These are phyloP conservation scores for Abramis brama DNA, from an alignment of 2,113 vertebrate species.

Conservation along the genomic window DNA sequence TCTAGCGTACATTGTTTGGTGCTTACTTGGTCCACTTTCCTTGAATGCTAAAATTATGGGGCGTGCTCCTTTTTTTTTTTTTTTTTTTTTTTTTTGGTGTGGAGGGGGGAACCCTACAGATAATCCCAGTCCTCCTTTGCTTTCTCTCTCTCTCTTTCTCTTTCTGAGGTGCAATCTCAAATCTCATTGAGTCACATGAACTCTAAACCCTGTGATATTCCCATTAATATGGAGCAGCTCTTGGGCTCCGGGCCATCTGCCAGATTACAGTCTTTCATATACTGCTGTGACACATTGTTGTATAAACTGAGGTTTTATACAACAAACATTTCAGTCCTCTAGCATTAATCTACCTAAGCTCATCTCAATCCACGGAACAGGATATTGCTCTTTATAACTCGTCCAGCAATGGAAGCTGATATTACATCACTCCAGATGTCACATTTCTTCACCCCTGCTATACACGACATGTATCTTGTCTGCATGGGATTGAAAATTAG, in stretches of 20 bases:
- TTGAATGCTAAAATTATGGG: constrained; percentile 67
- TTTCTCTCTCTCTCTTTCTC: constrained; percentile 19
- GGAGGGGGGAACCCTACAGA: constrained; percentile 46
- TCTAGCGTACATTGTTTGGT: constrained; percentile 71
- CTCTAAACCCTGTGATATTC: constrained; percentile 60
- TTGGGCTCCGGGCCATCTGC: constrained; percentile 71
- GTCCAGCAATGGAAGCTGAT: constrained; percentile 63
- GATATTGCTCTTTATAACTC: constrained; percentile 80
- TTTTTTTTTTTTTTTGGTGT: not conserved
- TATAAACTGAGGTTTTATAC: constrained; percentile 78
- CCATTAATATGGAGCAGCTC: constrained; percentile 65
- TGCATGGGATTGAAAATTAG: constrained; percentile 62
- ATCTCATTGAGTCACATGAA: constrained; percentile 71
- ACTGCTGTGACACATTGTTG: constrained; percentile 74
- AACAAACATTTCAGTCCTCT: constrained; percentile 75
- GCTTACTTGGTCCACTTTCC: constrained; percentile 68
- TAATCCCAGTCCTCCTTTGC: constrained; percentile 70
- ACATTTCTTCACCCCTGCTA: constrained; percentile 65
- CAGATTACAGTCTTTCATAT: constrained; percentile 67
- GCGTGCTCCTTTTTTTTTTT: constrained; percentile 49
- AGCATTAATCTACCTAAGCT: constrained; percentile 78
- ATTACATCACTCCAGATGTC: constrained; percentile 79
- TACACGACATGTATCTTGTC: constrained; percentile 60
- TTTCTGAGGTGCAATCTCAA: constrained; percentile 64
- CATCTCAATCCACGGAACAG: constrained; percentile 74